phyloP scores from a whole-genome alignment of 2,888 invertebrate genomes.

The Sminthurides aquaticus region DNA sequence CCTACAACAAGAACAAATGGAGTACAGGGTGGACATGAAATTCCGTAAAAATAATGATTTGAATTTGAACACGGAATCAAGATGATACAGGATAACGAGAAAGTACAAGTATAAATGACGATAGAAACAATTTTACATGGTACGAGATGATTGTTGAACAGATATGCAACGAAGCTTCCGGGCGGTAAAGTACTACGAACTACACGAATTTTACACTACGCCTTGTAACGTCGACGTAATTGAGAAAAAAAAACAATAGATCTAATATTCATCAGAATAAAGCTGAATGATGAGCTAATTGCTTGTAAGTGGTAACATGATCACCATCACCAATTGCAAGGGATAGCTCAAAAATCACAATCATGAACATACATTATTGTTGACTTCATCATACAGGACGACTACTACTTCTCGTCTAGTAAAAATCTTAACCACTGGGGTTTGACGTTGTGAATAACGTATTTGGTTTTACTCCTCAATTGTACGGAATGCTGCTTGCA shows the following conservation, averaged over 20 bases:
- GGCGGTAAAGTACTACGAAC: not conserved
- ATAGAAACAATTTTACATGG: not conserved
- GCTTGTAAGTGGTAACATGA: not conserved
- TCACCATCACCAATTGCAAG: not conserved
- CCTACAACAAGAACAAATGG: not conserved
- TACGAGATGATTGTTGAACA: too few species aligned
- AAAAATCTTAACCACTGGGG: not conserved
- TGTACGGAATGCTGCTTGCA: conserved; percentile 95
- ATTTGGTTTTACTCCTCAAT: conserved; percentile 74
- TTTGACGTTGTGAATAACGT: too few species aligned
- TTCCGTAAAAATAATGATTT: not conserved
- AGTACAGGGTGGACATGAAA: not conserved
- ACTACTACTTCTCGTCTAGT: not conserved
- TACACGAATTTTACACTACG: too few species aligned
- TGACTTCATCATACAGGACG: not conserved
- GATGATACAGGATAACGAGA: not conserved
- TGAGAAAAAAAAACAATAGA: not conserved
- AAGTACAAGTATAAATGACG: not conserved
- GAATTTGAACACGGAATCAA: not conserved
- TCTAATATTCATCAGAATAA: not conserved
- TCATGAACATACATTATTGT: not conserved
- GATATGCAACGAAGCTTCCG: not conserved
- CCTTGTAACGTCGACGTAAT: too few species aligned
- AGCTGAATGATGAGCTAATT: not conserved
- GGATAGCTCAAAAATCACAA: not conserved